phyloP scores from a whole-genome alignment of 2,113 vertebrate species.

The Ivindomyrus marchei region DNA sequence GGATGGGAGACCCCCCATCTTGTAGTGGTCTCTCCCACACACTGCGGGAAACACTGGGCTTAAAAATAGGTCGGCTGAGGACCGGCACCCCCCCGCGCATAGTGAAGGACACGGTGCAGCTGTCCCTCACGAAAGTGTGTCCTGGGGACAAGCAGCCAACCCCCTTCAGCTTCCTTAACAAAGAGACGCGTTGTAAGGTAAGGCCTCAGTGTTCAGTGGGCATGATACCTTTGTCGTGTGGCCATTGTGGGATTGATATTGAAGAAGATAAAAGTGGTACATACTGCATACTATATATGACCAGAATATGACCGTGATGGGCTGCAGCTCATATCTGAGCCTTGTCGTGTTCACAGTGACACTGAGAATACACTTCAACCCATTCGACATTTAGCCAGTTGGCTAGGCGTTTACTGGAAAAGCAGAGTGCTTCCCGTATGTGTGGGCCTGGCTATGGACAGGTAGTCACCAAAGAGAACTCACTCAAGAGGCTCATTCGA shows the following conservation, averaged over 20 bases:
- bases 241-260: background rate
- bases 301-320: background rate
- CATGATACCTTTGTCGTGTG: background rate
- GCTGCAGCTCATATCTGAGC: background rate
- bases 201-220: background rate
- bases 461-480: background rate
- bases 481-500: background rate
- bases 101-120: slow-evolving; percentile 73
- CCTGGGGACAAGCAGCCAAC: slow-evolving; percentile 65
- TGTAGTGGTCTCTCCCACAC: slow-evolving; percentile 71
- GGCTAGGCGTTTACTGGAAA: background rate
- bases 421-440: background rate
- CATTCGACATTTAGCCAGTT: background rate
- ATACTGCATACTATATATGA: background rate
- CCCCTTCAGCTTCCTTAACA: slow-evolving; percentile 89
- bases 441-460: background rate
- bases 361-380: background rate
- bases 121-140: slow-evolving; percentile 55
- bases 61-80: slow-evolving; percentile 76
- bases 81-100: slow-evolving; percentile 88
- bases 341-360: background rate
- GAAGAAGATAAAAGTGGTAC: background rate
- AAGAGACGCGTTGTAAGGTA: slow-evolving; percentile 54
- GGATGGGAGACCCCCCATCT: slow-evolving; percentile 82
- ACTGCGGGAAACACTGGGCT: slow-evolving; percentile 70